Conservation (phyloP, 92 coral and sea anemone species). For the Siderastrea siderea region DNA sequence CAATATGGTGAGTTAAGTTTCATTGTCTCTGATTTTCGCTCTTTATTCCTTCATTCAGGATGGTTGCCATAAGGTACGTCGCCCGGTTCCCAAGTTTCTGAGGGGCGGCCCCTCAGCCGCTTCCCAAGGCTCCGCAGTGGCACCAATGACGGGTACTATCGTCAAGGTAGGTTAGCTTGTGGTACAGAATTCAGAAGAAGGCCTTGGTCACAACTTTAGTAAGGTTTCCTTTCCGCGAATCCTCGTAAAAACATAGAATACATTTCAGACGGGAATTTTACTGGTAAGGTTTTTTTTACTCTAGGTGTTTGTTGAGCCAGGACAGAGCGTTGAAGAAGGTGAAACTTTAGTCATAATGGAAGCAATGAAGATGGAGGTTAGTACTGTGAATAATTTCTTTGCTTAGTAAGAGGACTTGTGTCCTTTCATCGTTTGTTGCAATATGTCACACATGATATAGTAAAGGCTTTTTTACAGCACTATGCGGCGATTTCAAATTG, state of each 20-base stretch:
- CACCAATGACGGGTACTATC: slow-evolving; percentile 94
- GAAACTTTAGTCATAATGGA: slow-evolving; percentile 94
- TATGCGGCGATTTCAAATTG: too few relatives aligned
- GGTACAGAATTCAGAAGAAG: neutral
- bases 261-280: neutral
- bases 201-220: neutral
- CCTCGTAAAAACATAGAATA: neutral
- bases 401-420: too few relatives aligned
- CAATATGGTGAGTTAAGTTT: too few relatives aligned
- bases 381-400: neutral
- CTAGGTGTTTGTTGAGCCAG: slow-evolving; percentile 93
- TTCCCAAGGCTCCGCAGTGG: slow-evolving; percentile 74
- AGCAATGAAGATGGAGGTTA: slow-evolving; percentile 99
- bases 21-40: too few relatives aligned
- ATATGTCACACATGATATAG: too few relatives aligned
- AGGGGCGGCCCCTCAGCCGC: slow-evolving; percentile 62
- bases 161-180: slow-evolving; percentile 71
- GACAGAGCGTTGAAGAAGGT: slow-evolving; percentile 91
- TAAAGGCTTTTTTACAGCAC: too few relatives aligned
- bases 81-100: slow-evolving; percentile 85
- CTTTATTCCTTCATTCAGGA: too few relatives aligned
- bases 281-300: neutral
- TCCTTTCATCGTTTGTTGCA: too few relatives aligned
- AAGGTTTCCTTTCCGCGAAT: neutral
- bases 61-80: slow-evolving; percentile 76